Evolutionary conservation across 2,797 vertebrate species (phyloP), one percentile per base, ranked within the genome.

Genomic region (Caiman crocodilus): DNA sequence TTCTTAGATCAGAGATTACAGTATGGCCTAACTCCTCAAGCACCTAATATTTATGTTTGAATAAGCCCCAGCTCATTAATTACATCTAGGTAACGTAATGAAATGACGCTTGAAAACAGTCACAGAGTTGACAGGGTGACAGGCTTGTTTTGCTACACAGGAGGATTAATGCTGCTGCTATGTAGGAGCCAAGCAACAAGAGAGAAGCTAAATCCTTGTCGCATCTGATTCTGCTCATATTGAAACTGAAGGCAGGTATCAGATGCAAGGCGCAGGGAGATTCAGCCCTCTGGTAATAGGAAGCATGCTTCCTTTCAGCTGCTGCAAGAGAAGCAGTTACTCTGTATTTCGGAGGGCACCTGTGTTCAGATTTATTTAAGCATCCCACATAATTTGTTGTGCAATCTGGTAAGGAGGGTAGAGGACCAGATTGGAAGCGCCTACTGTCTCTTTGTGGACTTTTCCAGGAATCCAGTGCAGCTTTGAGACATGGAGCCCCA

Each of bases 21-120:
- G 26, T 30, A 65, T 78, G 82, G 63, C 67, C 8, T 57, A 4
- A 61, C 4, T 5, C 35, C n/a, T 82, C 57, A 65, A 64, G 15
- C 28, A 18, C 23, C 61, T 64, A 50, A 32, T 64, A 58, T 73
- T 11, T 16, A 13, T 3, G 16, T 75, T 76, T 63, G 67, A 79
- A 10, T 1, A 1, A 16, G 20, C 81, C 82, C 60, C 64, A 80
- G 64, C 50, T 76, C 42, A 82, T 63, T 83, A 87, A 64, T 82
- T 76, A 55, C 65, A 90, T 59, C 56, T 61, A 63, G 28, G 28
- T 82, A 80, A 76, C 69, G 73, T 76, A 87, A 83, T 92, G 81
- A 95, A 88, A 82, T 56, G 50, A 60, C 79, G 76, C 91, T 89
- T 85, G 81, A 84, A 93, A 8, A 25, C 75, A 82, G 50, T 32